Percentiles rank a stretch among this genome's conserved stretches.
Conservation (phyloP, 2,888 invertebrate species). For the Cryptocephalus primarius region DNA sequence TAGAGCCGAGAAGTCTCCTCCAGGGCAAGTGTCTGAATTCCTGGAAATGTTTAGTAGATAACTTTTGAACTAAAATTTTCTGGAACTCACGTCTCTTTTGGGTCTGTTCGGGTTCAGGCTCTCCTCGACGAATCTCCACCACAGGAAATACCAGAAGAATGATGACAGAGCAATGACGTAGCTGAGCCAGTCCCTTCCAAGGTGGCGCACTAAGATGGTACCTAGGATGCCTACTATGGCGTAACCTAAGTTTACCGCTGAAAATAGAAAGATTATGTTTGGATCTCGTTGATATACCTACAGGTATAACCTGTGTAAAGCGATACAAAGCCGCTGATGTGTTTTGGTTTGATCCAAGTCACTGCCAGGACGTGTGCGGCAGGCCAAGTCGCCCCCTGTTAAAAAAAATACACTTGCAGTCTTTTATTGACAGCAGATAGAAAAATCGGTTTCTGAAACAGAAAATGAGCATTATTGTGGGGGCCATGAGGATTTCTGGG, state of each 20-base stretch:
- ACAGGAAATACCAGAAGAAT: constrained; percentile 44
- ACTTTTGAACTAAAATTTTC: background rate
- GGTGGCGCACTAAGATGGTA: constrained; percentile 40
- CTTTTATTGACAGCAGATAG: too few species aligned
- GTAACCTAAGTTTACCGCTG: constrained; percentile 46
- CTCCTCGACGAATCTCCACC: constrained; percentile 46
- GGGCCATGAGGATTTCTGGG: too few species aligned
- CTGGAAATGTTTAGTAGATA: constrained; percentile 16
- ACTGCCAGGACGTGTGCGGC: constrained; percentile 48
- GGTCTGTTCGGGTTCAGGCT: constrained; percentile 38
- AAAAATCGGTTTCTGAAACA: too few species aligned
- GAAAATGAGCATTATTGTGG: too few species aligned
- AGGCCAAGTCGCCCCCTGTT: constrained; percentile 47
- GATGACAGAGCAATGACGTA: constrained; percentile 40
- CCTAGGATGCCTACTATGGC: constrained; percentile 45
- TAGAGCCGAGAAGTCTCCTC: constrained; percentile 42
- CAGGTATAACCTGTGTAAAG: constrained; percentile 40
- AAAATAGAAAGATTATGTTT: constrained; percentile 8
- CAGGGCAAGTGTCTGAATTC: constrained; percentile 40
- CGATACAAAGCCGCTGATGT: constrained; percentile 45
- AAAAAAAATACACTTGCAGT: constrained; percentile 7
- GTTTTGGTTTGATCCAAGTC: constrained; percentile 47
- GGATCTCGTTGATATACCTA: background rate
- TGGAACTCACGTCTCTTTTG: constrained; percentile 32
- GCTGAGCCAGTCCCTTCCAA: constrained; percentile 44